Evolutionary conservation across 1,140 invertebrate species (phyloP).

Genomic region (Conus betulinus): DNA sequence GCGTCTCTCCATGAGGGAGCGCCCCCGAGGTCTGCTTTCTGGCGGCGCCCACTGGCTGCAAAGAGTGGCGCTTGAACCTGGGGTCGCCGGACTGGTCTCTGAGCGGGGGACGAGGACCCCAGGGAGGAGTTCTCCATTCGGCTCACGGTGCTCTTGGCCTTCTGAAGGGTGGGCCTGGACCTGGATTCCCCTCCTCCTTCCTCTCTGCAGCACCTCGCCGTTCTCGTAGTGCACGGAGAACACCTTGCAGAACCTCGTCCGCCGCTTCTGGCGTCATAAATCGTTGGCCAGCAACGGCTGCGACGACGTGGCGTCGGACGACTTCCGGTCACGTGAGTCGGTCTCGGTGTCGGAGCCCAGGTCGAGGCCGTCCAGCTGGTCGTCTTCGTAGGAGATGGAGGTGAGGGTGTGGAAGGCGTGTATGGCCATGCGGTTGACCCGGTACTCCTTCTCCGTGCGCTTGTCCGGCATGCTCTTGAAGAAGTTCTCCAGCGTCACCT

Average conservation of each 20-base stretch:
- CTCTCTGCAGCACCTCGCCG: background rate
- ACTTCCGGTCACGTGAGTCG: constrained; percentile 3
- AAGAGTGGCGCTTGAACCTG: background rate
- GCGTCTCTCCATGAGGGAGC: background rate
- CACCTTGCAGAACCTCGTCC: constrained; percentile 23
- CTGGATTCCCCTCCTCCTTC: background rate
- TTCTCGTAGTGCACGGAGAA: constrained; percentile 20
- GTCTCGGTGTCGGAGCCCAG: constrained; percentile 27
- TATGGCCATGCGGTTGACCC: constrained; percentile 67
- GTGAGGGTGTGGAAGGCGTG: constrained; percentile 70
- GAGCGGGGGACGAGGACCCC: background rate
- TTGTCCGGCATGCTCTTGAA: constrained; percentile 67
- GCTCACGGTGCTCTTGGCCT: too few species aligned
- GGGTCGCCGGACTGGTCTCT: background rate
- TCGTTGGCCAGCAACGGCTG: constrained; percentile 39
- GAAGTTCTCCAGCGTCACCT: constrained; percentile 66
- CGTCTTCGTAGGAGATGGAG: constrained; percentile 54
- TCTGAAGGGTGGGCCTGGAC: background rate
- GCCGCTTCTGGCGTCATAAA: constrained; percentile 39
- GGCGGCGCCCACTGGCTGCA: background rate
- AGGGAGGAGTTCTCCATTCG: background rate
- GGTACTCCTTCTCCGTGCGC: constrained; percentile 60
- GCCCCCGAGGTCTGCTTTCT: background rate
- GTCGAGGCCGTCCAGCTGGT: constrained; percentile 40
- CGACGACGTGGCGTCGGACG: background rate